Evolutionary conservation across 2,113 vertebrate genomes (phyloP), one percentile per base, ranked within the genome.

Genomic region (Vidua macroura): DNA sequence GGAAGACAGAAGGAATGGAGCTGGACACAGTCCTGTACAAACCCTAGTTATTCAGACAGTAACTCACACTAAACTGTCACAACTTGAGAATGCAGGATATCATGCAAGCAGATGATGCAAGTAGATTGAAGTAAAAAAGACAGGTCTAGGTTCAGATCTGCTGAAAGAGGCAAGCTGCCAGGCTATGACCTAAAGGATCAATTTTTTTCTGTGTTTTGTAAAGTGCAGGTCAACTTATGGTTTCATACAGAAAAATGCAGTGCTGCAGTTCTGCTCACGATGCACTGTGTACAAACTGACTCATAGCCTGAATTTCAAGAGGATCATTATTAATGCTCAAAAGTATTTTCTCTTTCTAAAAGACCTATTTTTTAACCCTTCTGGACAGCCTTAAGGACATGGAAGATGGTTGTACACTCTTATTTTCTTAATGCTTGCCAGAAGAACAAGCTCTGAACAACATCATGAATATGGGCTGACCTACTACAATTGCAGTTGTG

Each of bases 231-330:
- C 44, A 77, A 28, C 68, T 70, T 52, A 62, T 3, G 25, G 56
- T 49, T 70, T 25, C 2, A 1, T 48, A 37, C 30, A 81, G 77
- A 31, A 1, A 3, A 77, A 59, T 2, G 15, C 15, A 31, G 22
- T 7, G 31, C 18, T 19, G 27, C 46, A 62, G 43, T 11, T 70
- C 52, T 63, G 52, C 70, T 68, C 27, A 20, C 0, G 0, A 56
- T 1, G 0, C 3, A 7, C 18, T 12, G 48, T 1, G 0, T 12
- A 52, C 62, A 68, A 60, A 53, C 30, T 12, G 41, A 46, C 23
- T 69, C 33, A 22, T 2, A 74, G 30, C 11, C 44, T 59, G 66
- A 55, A 39, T 44, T 81, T 46, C 33, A 59, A 63, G 3, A 43
- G 20, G 13, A 33, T 27, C 52, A 64, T 81, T 67, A 84, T 24